Evolutionary conservation across 2,888 invertebrate species (phyloP), one percentile per base, ranked within the genome.

Genomic region (Branchellion lobata): DNA sequence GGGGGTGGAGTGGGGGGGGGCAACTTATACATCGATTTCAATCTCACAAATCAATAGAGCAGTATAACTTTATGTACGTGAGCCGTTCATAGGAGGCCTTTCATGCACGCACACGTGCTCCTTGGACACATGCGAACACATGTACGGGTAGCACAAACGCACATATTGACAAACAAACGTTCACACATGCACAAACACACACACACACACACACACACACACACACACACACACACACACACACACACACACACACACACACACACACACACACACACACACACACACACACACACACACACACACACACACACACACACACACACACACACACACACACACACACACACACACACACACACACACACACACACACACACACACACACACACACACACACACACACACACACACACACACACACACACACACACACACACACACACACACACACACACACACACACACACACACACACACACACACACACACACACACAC

Each of bases 381-480:
- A 21, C 24, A 65, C 74, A 74, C 24, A 74, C 51, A 65, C 3
- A 65, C 21, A 65, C 8, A 65, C 3, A 65, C 8, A 11, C 8
- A 8, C 8, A 29, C 51, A 51, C 14, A 51, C 51, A 51, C 14
- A 51, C n/a, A n/a, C n/a, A 65, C 65, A 65, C 29, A 65, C 29
- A 21, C 24, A 65, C 74, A 74, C n/a, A n/a, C n/a, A n/a, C n/a
- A n/a, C n/a, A n/a, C n/a, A n/a, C n/a, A n/a, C n/a, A n/a, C n/a
- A n/a, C n/a, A n/a, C n/a, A n/a, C n/a, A n/a, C n/a, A n/a, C n/a
- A n/a, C n/a, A n/a, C n/a, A n/a, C n/a, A n/a, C n/a, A n/a, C 14
- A 51, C 14, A 51, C 34, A 72, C 72, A 24, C 72, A 27, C 72
- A 33, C 72, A 72, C 72, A 33, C 72, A 51, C 75, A 75, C 75